Percentiles rank a stretch among this genome's conserved stretches.
These are phyloP conservation scores for Pemphigus obesinymphae DNA, from an alignment of 1,140 invertebrate species.

Conservation along the genomic window DNA sequence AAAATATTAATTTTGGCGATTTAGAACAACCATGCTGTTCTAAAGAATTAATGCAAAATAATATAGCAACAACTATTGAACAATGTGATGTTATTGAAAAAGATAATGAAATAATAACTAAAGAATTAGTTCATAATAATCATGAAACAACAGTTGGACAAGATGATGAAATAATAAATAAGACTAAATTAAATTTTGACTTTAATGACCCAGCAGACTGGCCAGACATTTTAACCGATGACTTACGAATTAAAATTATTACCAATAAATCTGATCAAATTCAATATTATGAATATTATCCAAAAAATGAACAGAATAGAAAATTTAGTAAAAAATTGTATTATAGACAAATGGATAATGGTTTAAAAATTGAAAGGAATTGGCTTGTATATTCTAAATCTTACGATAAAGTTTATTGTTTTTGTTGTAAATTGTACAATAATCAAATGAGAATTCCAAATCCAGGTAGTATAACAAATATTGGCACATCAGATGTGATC, in stretches of 20 bases:
- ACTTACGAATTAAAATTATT: too few species aligned
- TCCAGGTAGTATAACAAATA: not conserved
- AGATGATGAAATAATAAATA: too few species aligned
- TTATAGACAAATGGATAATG: not conserved
- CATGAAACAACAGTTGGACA: too few species aligned
- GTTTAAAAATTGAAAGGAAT: not conserved
- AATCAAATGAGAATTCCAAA: not conserved
- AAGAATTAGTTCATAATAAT: not conserved
- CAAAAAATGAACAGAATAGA: not conserved
- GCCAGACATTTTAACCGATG: too few species aligned
- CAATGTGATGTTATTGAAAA: not conserved
- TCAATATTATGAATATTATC: not conserved
- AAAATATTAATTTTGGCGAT: too few species aligned
- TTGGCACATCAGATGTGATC: not conserved
- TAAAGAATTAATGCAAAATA: not conserved
- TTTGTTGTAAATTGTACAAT: not conserved
- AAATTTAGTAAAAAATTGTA: not conserved
- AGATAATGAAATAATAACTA: not conserved
- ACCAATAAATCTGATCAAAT: too few species aligned
- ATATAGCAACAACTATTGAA: not conserved
- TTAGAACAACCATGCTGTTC: too few species aligned
- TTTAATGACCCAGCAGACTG: too few species aligned
- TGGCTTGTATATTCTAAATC: not conserved
- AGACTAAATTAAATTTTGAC: too few species aligned
- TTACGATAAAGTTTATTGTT: too few species aligned